Conservation (phyloP, 2,113 vertebrate genomes). For the Alouatta palliata region DNA sequence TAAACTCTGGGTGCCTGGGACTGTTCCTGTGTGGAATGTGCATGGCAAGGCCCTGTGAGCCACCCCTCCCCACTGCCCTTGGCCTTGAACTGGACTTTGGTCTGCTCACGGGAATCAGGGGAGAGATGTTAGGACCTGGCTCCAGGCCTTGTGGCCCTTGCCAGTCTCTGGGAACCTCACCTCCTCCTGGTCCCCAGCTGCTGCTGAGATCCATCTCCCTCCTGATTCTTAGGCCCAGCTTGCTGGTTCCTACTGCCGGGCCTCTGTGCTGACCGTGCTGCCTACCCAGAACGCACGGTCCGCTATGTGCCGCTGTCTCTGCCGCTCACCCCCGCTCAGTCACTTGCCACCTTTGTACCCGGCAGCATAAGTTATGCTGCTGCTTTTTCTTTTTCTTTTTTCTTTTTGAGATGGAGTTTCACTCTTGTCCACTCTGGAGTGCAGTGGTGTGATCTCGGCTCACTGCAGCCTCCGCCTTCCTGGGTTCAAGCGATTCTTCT, state of each 20-base stretch:
- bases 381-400: too few species aligned
- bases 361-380: too few species aligned
- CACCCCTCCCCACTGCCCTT: accelerated
- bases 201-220: background rate
- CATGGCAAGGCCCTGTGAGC: background rate
- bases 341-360: background rate
- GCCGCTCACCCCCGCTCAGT: background rate
- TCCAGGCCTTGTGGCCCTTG: background rate
- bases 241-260: background rate
- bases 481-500: too few species aligned
- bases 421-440: too few species aligned
- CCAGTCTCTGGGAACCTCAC: background rate
- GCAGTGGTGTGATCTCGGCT: too few species aligned
- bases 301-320: too few species aligned
- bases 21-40: background rate
- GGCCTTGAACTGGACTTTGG: background rate
- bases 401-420: too few species aligned
- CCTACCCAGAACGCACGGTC: background rate
- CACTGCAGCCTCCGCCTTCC: too few species aligned
- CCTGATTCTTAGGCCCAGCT: background rate
- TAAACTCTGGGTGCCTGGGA: background rate
- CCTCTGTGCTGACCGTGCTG: background rate
- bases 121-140: background rate
- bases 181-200: background rate
- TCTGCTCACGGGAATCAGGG: background rate